Conservation (phyloP, 1,140 invertebrate species). For the Megathymus violae region DNA sequence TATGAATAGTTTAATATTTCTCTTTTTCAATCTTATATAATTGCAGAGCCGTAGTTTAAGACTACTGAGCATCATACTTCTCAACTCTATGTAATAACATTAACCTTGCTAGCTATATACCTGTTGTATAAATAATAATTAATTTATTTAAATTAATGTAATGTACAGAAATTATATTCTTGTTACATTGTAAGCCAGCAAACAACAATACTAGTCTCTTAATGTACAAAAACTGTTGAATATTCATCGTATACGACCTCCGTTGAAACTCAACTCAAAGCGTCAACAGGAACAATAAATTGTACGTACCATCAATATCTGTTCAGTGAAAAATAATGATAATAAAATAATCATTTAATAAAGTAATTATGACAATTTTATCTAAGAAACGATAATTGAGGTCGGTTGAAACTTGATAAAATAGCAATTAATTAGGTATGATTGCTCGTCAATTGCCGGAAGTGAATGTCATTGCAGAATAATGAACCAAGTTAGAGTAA, state of each 20-base stretch:
- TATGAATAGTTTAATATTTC: too few relatives aligned
- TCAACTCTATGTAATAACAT: too few relatives aligned
- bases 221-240: slow-evolving; percentile 25
- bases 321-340: neutral
- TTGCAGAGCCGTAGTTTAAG: too few relatives aligned
- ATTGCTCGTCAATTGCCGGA: slow-evolving; percentile 1
- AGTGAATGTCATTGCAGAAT: neutral
- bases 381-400: slow-evolving; percentile 22
- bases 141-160: too few relatives aligned
- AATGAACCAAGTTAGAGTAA: too few relatives aligned
- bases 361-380: slow-evolving; percentile 17
- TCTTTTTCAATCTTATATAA: too few relatives aligned
- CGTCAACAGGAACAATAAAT: neutral
- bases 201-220: slow-evolving; percentile 10
- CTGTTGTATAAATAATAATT: too few relatives aligned
- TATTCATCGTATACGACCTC: slow-evolving; percentile 17
- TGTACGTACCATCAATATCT: neutral
- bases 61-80: too few relatives aligned
- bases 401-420: slow-evolving; percentile 2
- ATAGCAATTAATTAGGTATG: slow-evolving; percentile 8
- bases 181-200: slow-evolving; percentile 10
- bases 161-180: too few relatives aligned
- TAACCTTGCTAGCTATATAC: too few relatives aligned
- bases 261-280: slow-evolving; percentile 12
- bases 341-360: slow-evolving; percentile 13